Percentiles rank a stretch among this genome's conserved stretches.
phyloP scores from a whole-genome alignment of 2,113 vertebrate species.

The Peromyscus californicus region DNA sequence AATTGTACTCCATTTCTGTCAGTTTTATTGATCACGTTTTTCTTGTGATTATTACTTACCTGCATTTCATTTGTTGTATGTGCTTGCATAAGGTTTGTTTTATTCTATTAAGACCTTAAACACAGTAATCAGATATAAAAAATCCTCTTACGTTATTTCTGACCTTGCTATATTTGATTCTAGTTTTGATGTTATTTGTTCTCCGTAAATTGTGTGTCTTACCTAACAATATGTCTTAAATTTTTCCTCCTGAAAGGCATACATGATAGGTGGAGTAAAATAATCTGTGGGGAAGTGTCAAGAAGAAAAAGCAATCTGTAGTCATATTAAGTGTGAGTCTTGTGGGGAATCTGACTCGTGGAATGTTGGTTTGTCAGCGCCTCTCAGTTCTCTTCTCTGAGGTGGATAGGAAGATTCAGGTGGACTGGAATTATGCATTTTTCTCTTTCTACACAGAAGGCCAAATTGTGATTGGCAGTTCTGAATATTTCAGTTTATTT shows the following conservation, averaged over 20 bases:
- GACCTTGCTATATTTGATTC: background rate
- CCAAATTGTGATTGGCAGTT: background rate
- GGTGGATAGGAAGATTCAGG: background rate
- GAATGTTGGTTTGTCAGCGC: background rate
- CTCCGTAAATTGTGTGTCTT: background rate
- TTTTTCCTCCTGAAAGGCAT: background rate
- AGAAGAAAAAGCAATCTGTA: background rate
- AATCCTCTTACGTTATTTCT: background rate
- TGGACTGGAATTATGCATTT: background rate
- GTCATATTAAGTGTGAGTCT: background rate
- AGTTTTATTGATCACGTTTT: background rate
- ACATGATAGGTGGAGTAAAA: background rate
- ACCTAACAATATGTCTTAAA: background rate
- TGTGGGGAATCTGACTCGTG: background rate
- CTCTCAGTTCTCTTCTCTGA: background rate
- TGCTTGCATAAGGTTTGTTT: background rate
- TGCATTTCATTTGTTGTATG: background rate
- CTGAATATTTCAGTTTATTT: background rate
- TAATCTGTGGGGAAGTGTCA: background rate
- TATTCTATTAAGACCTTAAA: background rate
- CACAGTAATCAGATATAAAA: background rate
- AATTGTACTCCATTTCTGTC: background rate
- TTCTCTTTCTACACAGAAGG: background rate
- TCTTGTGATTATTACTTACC: background rate
- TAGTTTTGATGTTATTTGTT: background rate